Percentiles rank a stretch among this genome's conserved stretches.
phyloP scores from a whole-genome alignment of 2,797 vertebrate species.

The Acanthiza pusilla region DNA sequence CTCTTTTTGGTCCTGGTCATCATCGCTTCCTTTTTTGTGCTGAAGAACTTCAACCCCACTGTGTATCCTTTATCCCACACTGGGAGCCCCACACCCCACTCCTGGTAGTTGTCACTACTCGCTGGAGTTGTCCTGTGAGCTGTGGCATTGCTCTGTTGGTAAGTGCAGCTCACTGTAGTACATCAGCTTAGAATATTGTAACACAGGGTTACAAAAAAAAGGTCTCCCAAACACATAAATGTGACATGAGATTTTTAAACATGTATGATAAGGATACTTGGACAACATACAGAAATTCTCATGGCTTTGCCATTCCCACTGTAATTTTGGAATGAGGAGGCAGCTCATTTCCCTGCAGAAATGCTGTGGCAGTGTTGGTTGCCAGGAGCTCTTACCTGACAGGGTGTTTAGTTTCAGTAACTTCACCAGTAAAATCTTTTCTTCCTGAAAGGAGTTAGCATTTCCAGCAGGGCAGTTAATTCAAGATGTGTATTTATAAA shows the following conservation, averaged over 20 bases:
- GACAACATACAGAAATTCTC: not conserved
- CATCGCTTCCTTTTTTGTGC: constrained; percentile 92
- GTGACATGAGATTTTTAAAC: not conserved
- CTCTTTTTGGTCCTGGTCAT: constrained; percentile 95
- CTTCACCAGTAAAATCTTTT: not conserved
- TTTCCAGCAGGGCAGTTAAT: not conserved
- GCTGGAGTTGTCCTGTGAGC: rapidly evolving
- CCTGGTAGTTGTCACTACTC: rapidly evolving
- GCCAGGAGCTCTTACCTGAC: not conserved
- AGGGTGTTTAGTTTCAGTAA: not conserved
- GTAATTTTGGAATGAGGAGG: not conserved
- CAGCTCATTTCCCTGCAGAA: not conserved
- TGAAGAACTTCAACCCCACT: constrained; percentile 98
- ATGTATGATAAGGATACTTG: not conserved
- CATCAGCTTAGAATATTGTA: not conserved
- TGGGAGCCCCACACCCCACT: not conserved
- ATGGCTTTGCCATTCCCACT: not conserved
- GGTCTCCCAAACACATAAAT: rapidly evolving
- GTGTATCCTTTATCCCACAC: constrained; percentile 88
- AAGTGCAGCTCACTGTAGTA: rapidly evolving
- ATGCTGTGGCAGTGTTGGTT: rapidly evolving
- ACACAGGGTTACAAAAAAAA: not conserved
- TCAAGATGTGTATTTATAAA: not conserved
- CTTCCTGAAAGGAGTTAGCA: not conserved
- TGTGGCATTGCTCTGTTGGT: not conserved